A percentile compares a stretch with the other conserved stretches of the same genome.
Evolutionary conservation across 30 jellyfish, hydroid and myxozoan genomes (phyloP).

Genomic region (Turritopsis dohrnii): DNA sequence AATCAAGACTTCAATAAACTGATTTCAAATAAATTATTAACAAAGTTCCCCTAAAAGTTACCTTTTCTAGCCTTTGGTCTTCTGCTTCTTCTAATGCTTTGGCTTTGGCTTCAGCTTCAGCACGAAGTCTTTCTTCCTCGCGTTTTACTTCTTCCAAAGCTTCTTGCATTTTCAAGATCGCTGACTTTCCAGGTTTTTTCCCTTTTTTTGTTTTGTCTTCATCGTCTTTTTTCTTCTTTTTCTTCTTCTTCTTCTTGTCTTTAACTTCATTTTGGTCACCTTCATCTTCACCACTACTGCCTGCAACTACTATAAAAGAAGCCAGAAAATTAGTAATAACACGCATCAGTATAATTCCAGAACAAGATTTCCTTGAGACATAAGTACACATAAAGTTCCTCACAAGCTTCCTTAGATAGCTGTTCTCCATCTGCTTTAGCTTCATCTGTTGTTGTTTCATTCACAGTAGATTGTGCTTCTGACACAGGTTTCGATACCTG

Average conservation of each 20-base stretch:
- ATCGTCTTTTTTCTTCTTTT: slow-evolving; percentile 73
- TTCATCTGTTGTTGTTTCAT: neutral
- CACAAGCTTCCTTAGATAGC: slow-evolving; percentile 22
- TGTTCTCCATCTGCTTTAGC: neutral
- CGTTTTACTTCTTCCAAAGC: slow-evolving; percentile 67
- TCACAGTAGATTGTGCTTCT: neutral
- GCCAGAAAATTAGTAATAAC: neutral
- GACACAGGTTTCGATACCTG: neutral
- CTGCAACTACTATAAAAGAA: slow-evolving; percentile 39
- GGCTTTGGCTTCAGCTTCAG: slow-evolving; percentile 89
- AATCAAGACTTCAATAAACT: neutral
- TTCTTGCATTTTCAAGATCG: slow-evolving; percentile 81
- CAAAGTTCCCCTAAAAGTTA: too few relatives aligned
- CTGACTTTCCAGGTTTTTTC: slow-evolving; percentile 72
- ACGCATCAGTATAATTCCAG: neutral
- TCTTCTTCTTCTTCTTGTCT: slow-evolving; percentile 78
- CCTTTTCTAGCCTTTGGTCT: slow-evolving; percentile 64
- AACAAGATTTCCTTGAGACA: neutral
- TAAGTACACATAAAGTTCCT: neutral
- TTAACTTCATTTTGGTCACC: slow-evolving; percentile 55
- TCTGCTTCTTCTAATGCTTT: slow-evolving; percentile 94
- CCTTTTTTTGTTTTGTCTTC: slow-evolving; percentile 70
- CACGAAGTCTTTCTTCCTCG: slow-evolving; percentile 76
- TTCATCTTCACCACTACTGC: slow-evolving; percentile 55
- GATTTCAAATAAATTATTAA: too few relatives aligned